These are phyloP conservation scores for Polymixis flavicincta DNA, from an alignment of 2,888 invertebrate genomes.

Conservation along the genomic window DNA sequence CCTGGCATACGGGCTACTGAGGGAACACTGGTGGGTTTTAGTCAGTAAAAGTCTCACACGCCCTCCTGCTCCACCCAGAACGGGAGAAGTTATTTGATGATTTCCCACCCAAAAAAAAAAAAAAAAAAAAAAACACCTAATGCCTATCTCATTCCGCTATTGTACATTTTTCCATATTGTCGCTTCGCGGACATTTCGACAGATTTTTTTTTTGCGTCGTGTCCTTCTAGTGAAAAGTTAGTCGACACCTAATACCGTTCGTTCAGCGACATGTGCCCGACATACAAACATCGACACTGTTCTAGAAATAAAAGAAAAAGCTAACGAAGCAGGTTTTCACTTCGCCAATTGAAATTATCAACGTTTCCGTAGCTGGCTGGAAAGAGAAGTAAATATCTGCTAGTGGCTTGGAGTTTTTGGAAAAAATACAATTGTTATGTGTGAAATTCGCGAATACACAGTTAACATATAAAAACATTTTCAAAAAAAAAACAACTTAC, in stretches of 20 bases:
- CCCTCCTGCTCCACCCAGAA: too few relatives aligned
- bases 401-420: neutral
- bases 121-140: neutral
- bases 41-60: too few relatives aligned
- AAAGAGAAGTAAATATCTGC: slow-evolving; percentile 12
- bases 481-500: too few relatives aligned
- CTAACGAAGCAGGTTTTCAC: neutral
- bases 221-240: slow-evolving; percentile 38
- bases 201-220: slow-evolving; percentile 14
- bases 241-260: slow-evolving; percentile 7
- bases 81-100: too few relatives aligned
- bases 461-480: neutral
- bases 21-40: too few relatives aligned
- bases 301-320: slow-evolving; percentile 22
- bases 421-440: neutral
- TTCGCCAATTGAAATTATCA: slow-evolving; percentile 31
- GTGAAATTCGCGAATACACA: neutral
- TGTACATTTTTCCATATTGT: slow-evolving; percentile 13
- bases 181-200: slow-evolving; percentile 17
- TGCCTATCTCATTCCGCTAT: neutral
- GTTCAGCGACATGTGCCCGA: slow-evolving; percentile 11
- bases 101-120: too few relatives aligned
- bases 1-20: too few relatives aligned
- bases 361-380: neutral
- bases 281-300: slow-evolving; percentile 9